A percentile compares a stretch with the other conserved stretches of the same genome.
Conservation (phyloP, 2,888 invertebrate genomes). For the Hofmannophila pseudospretella region DNA sequence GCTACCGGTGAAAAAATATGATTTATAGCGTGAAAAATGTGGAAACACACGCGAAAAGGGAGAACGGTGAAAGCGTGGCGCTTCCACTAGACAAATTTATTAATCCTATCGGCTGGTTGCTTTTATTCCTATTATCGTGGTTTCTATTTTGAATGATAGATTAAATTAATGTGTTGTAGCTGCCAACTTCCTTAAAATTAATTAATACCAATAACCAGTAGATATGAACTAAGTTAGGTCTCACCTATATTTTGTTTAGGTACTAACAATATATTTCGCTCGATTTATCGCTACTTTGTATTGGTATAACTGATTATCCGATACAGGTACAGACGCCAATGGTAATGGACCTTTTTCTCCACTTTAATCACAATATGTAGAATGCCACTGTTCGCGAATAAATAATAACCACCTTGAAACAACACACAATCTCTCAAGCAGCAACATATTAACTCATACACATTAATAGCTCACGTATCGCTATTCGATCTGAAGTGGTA, state of each 20-base stretch:
- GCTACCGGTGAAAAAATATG: conserved; percentile 77
- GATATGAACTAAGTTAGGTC: too few species aligned
- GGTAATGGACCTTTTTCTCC: too few species aligned
- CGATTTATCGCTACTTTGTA: too few species aligned
- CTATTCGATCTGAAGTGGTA: conserved; percentile 41
- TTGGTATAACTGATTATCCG: too few species aligned
- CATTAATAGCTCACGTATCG: conserved; percentile 50
- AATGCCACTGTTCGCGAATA: not conserved
- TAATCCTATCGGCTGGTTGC: conserved; percentile 62
- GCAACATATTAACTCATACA: conserved; percentile 33
- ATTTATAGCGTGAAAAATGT: conserved; percentile 78
- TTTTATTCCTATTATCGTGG: conserved; percentile 43
- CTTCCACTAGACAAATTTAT: conserved; percentile 74
- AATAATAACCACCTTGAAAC: conserved; percentile 7
- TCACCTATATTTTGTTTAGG: too few species aligned
- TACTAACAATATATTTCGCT: too few species aligned
- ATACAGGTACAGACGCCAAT: too few species aligned
- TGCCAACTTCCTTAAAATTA: too few species aligned
- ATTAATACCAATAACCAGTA: too few species aligned
- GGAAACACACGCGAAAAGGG: conserved; percentile 73
- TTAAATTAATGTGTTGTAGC: conserved; percentile 1
- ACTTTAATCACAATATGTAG: too few species aligned
- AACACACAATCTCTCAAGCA: conserved; percentile 17
- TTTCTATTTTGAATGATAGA: conserved; percentile 16
- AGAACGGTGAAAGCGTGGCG: conserved; percentile 66